Evolutionary conservation across 1,140 invertebrate genomes (phyloP).

Genomic region (Drosophila bifasciata): DNA sequence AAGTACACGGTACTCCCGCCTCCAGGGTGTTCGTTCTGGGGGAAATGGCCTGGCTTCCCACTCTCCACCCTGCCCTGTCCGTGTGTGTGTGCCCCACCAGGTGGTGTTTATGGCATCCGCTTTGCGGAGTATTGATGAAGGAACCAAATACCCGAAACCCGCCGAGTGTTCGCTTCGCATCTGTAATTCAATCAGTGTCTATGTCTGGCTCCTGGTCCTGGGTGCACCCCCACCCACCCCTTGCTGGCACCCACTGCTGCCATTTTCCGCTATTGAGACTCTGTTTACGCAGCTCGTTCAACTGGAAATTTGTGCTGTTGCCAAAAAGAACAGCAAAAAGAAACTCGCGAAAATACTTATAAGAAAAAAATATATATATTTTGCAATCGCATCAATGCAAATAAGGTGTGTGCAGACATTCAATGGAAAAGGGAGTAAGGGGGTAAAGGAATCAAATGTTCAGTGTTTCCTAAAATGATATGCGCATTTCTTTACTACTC

Average conservation of each 20-base stretch:
- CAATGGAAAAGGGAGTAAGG: not conserved
- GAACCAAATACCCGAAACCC: constrained; percentile 43
- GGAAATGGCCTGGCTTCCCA: constrained; percentile 48
- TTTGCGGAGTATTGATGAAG: constrained; percentile 81
- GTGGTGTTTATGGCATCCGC: constrained; percentile 83
- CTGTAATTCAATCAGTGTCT: constrained; percentile 83
- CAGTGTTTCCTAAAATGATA: constrained; percentile 58
- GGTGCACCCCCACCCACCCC: constrained; percentile 1
- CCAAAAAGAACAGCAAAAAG: constrained; percentile 27
- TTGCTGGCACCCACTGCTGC: constrained; percentile 29
- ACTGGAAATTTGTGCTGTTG: constrained; percentile 68
- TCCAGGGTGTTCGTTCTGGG: constrained; percentile 45
- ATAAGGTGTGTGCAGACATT: constrained; percentile 62
- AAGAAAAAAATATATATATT: constrained; percentile 61
- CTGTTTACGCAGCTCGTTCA: constrained; percentile 70
- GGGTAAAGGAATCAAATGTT: constrained; percentile 53
- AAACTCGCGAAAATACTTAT: constrained; percentile 14
- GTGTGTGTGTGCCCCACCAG: constrained; percentile 62
- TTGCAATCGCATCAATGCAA: constrained; percentile 75
- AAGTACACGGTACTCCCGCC: constrained; percentile 55
- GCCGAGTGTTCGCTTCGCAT: constrained; percentile 54
- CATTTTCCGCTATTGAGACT: constrained; percentile 55
- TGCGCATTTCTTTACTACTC: constrained; percentile 60
- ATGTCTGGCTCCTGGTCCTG: constrained; percentile 67
- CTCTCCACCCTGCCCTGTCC: constrained; percentile 12